These are phyloP conservation scores for Agapostemon virescens DNA, from an alignment of 2,888 invertebrate genomes.

Conservation along the genomic window DNA sequence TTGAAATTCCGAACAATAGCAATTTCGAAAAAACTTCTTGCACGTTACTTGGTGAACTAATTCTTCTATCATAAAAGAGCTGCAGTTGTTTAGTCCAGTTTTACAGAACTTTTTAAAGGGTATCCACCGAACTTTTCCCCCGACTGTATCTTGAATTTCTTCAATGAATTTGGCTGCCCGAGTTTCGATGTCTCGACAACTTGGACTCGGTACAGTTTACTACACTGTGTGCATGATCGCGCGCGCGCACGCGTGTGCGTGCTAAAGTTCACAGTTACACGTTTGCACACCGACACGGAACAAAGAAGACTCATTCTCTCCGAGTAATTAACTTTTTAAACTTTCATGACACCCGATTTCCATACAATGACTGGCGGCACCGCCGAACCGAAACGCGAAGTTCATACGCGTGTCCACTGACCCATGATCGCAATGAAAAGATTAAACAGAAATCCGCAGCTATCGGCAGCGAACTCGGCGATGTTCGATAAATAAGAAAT, in stretches of 20 bases:
- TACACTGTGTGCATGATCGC: no score
- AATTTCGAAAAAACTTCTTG: no score
- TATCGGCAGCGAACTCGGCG: neutral
- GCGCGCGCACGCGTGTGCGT: neutral
- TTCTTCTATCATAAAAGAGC: no score
- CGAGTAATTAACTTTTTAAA: neutral
- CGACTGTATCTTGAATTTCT: no score
- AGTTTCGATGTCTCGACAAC: neutral
- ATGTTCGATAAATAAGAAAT: conserved; percentile 10
- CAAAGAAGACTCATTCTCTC: neutral
- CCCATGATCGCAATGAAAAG: conserved; percentile 5
- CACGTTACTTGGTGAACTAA: no score
- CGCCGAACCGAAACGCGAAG: neutral
- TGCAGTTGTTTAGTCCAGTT: no score
- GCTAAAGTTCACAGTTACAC: neutral
- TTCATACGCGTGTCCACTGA: neutral
- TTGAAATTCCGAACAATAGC: no score
- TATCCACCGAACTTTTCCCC: no score
- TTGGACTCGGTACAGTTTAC: neutral
- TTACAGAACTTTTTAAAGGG: no score
- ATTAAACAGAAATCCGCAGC: conserved; percentile 29
- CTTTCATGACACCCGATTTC: neutral
- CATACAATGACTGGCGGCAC: conserved; percentile 11
- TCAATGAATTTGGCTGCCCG: neutral
- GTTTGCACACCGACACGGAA: neutral